These are phyloP conservation scores for Metopia argyrocephala DNA, from an alignment of 2,888 invertebrate species.

Conservation along the genomic window DNA sequence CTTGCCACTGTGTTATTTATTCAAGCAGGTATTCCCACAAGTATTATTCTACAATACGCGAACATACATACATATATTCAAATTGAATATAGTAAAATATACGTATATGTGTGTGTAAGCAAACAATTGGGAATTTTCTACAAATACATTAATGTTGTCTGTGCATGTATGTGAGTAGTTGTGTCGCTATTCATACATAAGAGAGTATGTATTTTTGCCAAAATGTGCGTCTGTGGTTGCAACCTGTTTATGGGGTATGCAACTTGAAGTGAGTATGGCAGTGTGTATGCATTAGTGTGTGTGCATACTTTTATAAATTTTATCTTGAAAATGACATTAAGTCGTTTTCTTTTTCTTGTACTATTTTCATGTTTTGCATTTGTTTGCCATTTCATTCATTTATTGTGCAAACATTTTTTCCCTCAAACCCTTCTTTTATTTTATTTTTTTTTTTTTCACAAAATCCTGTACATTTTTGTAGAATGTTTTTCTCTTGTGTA, in stretches of 20 bases:
- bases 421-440: background rate
- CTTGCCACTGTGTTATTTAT: no score
- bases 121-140: no score
- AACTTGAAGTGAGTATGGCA: background rate
- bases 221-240: background rate
- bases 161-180: no score
- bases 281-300: background rate
- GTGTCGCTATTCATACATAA: no score
- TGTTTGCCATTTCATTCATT: constrained; percentile 45
- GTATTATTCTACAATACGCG: no score
- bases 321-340: constrained; percentile 59
- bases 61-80: no score
- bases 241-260: background rate
- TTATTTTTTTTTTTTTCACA: background rate
- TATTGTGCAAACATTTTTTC: background rate
- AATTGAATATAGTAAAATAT: no score
- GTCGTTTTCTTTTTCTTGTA: constrained; percentile 26
- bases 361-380: constrained; percentile 27
- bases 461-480: constrained; percentile 14
- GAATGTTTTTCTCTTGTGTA: background rate
- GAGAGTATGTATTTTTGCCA: background rate
- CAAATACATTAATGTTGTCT: no score
- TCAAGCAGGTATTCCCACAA: no score
- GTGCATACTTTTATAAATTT: constrained; percentile 22
- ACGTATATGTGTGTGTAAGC: no score